Evolutionary conservation across 2,113 vertebrate species (phyloP).

Genomic region (Phyllostomus hastatus): DNA sequence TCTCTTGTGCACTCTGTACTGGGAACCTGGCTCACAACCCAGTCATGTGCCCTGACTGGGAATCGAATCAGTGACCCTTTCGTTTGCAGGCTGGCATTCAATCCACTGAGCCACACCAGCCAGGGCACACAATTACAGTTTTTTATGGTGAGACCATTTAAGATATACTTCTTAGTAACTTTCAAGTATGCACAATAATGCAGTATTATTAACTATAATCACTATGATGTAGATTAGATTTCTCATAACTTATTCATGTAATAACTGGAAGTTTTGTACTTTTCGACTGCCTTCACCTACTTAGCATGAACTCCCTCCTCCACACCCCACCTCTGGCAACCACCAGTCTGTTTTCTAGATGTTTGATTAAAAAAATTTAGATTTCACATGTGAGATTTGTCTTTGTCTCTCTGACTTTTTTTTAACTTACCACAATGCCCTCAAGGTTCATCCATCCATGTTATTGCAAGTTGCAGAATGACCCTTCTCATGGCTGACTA

Average conservation of each 20-base stretch:
- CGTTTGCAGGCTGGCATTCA: too few relatives aligned
- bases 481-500: background rate
- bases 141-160: too few relatives aligned
- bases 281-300: background rate
- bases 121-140: too few relatives aligned
- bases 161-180: too few relatives aligned
- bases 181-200: too few relatives aligned
- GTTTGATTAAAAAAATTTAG: background rate
- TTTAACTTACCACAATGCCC: background rate
- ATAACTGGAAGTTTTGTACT: background rate
- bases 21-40: too few relatives aligned
- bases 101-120: too few relatives aligned
- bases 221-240: background rate
- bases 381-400: background rate
- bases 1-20: too few relatives aligned
- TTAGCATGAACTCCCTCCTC: background rate
- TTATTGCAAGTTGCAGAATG: background rate
- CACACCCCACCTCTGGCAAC: background rate
- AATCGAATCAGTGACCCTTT: too few relatives aligned
- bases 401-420: background rate
- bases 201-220: background rate
- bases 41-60: too few relatives aligned
- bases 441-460: background rate
- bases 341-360: background rate
- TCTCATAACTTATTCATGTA: background rate